Evolutionary conservation across 1,140 invertebrate genomes (phyloP).

Genomic region (Procambarus virginalis): DNA sequence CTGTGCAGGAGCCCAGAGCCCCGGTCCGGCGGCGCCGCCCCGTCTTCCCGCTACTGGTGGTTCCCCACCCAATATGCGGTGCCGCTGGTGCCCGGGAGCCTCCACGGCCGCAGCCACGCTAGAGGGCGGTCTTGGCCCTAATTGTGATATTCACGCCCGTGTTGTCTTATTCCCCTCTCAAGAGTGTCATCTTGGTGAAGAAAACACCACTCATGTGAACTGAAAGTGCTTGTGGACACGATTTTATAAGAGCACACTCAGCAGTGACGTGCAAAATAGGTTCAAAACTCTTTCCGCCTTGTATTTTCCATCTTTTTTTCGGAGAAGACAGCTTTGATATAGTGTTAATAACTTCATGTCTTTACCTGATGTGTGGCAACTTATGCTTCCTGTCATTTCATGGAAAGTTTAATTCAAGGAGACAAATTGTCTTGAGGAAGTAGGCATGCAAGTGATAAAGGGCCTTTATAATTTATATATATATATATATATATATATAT

Average conservation of each 20-base stretch:
- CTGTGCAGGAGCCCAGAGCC: constrained; percentile 43
- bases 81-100: constrained; percentile 41
- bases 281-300: constrained; percentile 41
- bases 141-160: constrained; percentile 20
- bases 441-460: constrained; percentile 54
- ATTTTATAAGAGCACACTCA: background rate
- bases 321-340: constrained; percentile 18
- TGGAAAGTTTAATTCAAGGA: background rate
- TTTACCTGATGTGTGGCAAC: constrained; percentile 57
- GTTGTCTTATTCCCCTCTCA: background rate
- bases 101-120: constrained; percentile 58
- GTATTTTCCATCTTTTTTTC: constrained; percentile 39
- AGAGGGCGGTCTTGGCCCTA: constrained; percentile 38
- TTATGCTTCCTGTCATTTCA: constrained; percentile 41
- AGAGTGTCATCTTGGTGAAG: background rate
- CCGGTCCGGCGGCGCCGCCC: constrained; percentile 40
- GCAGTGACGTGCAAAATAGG: constrained; percentile 25
- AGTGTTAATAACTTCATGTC: constrained; percentile 24
- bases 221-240: background rate
- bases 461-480: constrained; percentile 32
- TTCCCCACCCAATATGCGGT: constrained; percentile 44
- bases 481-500: constrained; percentile 47
- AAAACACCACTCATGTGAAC: background rate
- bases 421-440: constrained; percentile 23
- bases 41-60: constrained; percentile 53